Evolutionary conservation across 2,888 invertebrate genomes (phyloP), one percentile per base, ranked within the genome.

Genomic region (Tethea ocularis): DNA sequence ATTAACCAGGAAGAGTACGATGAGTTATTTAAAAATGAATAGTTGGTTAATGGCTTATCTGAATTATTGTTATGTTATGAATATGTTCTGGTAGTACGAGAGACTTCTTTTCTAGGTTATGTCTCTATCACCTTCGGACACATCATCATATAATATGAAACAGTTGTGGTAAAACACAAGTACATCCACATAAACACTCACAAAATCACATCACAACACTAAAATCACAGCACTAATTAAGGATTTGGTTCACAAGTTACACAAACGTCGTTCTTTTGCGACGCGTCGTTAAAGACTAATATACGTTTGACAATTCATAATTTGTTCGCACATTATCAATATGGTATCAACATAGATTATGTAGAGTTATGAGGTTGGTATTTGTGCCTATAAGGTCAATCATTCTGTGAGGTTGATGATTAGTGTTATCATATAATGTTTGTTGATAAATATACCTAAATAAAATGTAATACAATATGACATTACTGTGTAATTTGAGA

Each of bases 241-340:
- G 4, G 0, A 4, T 41, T 46, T 7, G 5, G n/a, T n/a, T n/a
- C 38, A 38, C 38, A 38, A 38, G n/a, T 10, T 46, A 7, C 46
- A 20, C 38, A n/a, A 46, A 10, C 46, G 46, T 46, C 20, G 6
- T 10, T n/a, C 46, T 10, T 20, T n/a, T 20, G 20, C 10, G 10
- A 20, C 46, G 46, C 20, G 10, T 20, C n/a, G 46, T 20, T 46
- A 46, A 20, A 46, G 46, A 46, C 46, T 46, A 46, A 20, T 46
- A 20, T 46, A 20, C 10, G 17, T 20, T 46, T 46, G 15, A 46
- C n/a, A 46, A 20, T 20, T 20, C 46, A 20, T 46, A 46, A 46
- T 46, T 46, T 46, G 46, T 46, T 17, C 46, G 2, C 46, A 46
- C 46, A 46, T 46, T 46, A 46, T 46, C 46, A 46, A 46, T 46